Conservation (phyloP, 35 echinoderm and acorn worm genomes). For the Diadema setosum region DNA sequence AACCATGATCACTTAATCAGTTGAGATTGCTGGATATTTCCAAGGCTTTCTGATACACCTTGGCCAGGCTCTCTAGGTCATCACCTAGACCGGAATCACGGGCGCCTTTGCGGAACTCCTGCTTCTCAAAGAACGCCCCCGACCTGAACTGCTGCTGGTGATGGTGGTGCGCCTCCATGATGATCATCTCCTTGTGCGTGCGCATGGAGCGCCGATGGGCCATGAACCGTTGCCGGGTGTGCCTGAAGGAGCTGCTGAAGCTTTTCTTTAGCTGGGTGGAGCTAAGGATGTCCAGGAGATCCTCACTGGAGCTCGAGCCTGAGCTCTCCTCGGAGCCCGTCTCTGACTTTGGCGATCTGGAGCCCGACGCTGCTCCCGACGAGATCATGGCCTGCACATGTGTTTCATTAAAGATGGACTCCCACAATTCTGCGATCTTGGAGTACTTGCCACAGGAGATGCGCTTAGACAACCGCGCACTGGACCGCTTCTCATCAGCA, state of each 20-base stretch:
- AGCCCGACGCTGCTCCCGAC: neutral
- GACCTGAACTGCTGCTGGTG: neutral
- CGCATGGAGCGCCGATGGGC: neutral
- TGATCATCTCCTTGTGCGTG: neutral
- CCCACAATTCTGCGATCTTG: conserved; percentile 66
- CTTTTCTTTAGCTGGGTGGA: conserved; percentile 68
- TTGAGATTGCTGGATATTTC: conserved; percentile 33
- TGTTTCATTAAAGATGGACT: conserved; percentile 46
- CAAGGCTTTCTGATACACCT: conserved; percentile 58
- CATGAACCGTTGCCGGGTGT: neutral
- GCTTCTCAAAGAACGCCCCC: neutral
- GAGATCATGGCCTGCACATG: neutral
- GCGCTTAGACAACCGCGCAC: conserved; percentile 47
- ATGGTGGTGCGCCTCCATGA: neutral
- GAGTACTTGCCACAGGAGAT: conserved; percentile 87
- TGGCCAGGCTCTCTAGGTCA: conserved; percentile 20
- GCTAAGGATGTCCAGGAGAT: conserved; percentile 69
- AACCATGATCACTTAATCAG: no score
- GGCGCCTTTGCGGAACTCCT: neutral
- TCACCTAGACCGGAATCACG: conserved; percentile 24
- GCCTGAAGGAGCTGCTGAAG: conserved; percentile 50
- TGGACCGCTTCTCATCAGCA: neutral
- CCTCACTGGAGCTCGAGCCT: conserved; percentile 40
- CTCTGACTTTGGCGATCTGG: neutral
- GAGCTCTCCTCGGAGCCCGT: conserved; percentile 1